Evolutionary conservation across 1,140 invertebrate species (phyloP).

Genomic region (Lithobius niger): DNA sequence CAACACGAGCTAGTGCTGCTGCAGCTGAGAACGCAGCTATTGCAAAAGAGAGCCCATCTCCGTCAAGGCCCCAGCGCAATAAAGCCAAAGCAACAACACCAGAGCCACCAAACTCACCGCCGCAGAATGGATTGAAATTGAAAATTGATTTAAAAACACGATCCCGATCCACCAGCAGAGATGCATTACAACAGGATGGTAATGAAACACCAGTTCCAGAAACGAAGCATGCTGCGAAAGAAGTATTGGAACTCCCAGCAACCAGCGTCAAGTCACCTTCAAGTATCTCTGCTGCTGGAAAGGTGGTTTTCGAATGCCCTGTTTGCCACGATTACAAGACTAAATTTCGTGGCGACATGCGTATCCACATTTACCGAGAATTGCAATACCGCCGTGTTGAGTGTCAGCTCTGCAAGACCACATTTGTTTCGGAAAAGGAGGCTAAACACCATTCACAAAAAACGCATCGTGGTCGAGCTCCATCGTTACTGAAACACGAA

Average conservation of each 20-base stretch:
- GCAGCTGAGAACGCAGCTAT: background rate
- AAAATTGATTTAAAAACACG: background rate
- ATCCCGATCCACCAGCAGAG: too few species aligned
- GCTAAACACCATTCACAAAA: background rate
- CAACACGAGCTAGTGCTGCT: background rate
- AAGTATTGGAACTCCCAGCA: too few species aligned
- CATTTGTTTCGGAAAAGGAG: conserved; percentile 5
- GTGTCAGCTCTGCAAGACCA: background rate
- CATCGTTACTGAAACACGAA: background rate
- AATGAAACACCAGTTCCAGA: too few species aligned
- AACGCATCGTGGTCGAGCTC: background rate
- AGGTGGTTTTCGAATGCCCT: conserved; percentile 39
- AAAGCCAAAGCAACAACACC: too few species aligned
- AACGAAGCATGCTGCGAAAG: too few species aligned
- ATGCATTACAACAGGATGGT: too few species aligned
- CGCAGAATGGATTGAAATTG: background rate
- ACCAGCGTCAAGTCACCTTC: too few species aligned
- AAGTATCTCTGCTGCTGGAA: too few species aligned
- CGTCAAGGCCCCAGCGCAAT: too few species aligned
- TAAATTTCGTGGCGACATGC: conserved; percentile 36
- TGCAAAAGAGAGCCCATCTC: too few species aligned
- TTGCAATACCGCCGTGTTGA: conserved; percentile 29
- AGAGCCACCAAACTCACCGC: too few species aligned
- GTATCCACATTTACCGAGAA: conserved; percentile 41
- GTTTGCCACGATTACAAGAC: conserved; percentile 38